Evolutionary conservation across 2,797 vertebrate species (phyloP).

Genomic region (Chrysocyon brachyurus): DNA sequence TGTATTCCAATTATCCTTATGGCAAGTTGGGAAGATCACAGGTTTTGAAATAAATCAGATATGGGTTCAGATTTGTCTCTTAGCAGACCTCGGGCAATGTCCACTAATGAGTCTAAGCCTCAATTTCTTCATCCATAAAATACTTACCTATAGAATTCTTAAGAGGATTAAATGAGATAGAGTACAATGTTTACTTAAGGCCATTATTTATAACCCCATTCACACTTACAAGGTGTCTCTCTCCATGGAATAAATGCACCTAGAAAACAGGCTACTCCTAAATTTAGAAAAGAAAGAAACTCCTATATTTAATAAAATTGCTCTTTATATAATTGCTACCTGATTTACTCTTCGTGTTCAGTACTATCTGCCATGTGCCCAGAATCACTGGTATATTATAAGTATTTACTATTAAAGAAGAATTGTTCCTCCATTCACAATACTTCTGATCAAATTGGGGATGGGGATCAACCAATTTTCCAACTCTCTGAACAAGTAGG

Average conservation of each 20-base stretch:
- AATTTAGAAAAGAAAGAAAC: not conserved
- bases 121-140: constrained; percentile 58
- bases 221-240: not conserved
- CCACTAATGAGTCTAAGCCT: not conserved
- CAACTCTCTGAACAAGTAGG: not conserved
- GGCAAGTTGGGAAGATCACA: constrained; percentile 11
- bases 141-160: not conserved
- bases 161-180: constrained; percentile 56
- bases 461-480: not conserved
- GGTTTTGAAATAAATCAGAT: constrained; percentile 52
- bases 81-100: not conserved
- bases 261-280: constrained; percentile 2
- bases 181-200: not conserved
- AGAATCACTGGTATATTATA: not conserved
- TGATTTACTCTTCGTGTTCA: constrained; percentile 17
- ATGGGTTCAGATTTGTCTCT: constrained; percentile 1
- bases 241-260: constrained; percentile 40
- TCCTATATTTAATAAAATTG: constrained; percentile 53
- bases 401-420: not conserved
- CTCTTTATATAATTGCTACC: not conserved
- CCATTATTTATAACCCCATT: not conserved
- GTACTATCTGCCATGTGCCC: not conserved
- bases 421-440: not conserved
- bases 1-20: constrained; percentile 51
- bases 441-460: not conserved